These are phyloP conservation scores for Scomber scombrus DNA, from an alignment of 2,113 vertebrate genomes.

Conservation along the genomic window DNA sequence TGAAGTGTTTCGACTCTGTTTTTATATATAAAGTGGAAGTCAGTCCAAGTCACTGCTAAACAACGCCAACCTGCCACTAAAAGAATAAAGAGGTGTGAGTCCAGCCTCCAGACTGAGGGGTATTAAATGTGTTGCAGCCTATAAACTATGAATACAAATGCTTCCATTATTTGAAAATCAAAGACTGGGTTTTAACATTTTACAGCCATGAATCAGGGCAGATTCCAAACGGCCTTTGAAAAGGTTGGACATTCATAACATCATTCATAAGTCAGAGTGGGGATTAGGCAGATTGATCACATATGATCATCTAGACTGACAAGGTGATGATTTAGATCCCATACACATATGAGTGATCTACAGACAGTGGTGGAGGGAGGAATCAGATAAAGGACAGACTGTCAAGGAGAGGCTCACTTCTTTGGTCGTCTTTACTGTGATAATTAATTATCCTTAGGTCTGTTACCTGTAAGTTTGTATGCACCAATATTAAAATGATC, in stretches of 20 bases:
- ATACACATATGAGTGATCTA: conserved; percentile 16
- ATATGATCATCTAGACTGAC: conserved; percentile 24
- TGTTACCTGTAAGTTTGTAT: background rate
- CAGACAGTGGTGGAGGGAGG: background rate
- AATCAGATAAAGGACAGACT: conserved; percentile 10
- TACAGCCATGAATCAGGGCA: conserved; percentile 1
- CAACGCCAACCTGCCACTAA: background rate
- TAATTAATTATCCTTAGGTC: background rate
- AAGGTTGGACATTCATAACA: conserved; percentile 12
- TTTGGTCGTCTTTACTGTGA: too few species aligned
- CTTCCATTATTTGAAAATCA: conserved; percentile 22
- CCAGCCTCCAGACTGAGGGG: conserved; percentile 28
- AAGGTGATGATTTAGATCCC: conserved; percentile 33
- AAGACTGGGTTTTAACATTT: conserved; percentile 21
- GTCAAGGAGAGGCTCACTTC: background rate
- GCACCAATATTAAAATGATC: background rate
- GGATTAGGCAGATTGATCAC: conserved; percentile 11
- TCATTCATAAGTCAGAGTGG: background rate
- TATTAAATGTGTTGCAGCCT: conserved; percentile 6
- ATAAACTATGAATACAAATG: conserved; percentile 48
- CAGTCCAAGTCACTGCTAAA: background rate
- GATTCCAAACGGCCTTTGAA: background rate
- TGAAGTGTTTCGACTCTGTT: background rate
- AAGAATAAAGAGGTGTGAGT: conserved; percentile 16
- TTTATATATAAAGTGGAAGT: conserved; percentile 14